These are phyloP conservation scores for Nemotelus pantherinus DNA, from an alignment of 2,888 invertebrate genomes.

Conservation along the genomic window DNA sequence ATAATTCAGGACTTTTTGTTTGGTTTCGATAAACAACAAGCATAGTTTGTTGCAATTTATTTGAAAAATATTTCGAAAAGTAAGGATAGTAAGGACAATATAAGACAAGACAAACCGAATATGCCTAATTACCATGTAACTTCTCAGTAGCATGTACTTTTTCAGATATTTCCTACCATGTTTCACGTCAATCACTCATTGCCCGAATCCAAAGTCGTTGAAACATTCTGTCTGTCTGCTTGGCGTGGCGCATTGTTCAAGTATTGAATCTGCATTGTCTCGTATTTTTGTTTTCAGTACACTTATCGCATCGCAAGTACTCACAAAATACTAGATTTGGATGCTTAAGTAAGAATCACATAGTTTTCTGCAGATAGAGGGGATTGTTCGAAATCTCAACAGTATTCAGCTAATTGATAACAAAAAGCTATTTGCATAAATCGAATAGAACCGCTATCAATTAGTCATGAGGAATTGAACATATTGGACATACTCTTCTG, in stretches of 20 bases:
- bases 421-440: conserved; percentile 26
- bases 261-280: no score
- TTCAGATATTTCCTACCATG: not conserved
- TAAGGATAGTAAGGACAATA: no score
- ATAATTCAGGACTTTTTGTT: no score
- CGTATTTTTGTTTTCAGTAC: no score
- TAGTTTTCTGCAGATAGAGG: not conserved
- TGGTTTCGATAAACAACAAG: no score
- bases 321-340: not conserved
- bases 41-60: no score
- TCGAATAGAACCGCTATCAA: conserved; percentile 36
- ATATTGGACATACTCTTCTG: no score
- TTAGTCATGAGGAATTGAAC: not conserved
- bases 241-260: not conserved
- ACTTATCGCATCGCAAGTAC: no score
- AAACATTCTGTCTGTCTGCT: not conserved
- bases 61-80: no score
- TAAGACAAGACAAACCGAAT: no score
- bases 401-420: conserved; percentile 16
- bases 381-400: not conserved
- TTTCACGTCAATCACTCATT: not conserved
- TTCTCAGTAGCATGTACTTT: no score
- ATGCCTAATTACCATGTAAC: no score
- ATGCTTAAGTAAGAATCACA: not conserved
- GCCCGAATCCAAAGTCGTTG: not conserved